Evolutionary conservation across 2,888 invertebrate species (phyloP), one percentile per base, ranked within the genome.

Genomic region (Idaea biselata): DNA sequence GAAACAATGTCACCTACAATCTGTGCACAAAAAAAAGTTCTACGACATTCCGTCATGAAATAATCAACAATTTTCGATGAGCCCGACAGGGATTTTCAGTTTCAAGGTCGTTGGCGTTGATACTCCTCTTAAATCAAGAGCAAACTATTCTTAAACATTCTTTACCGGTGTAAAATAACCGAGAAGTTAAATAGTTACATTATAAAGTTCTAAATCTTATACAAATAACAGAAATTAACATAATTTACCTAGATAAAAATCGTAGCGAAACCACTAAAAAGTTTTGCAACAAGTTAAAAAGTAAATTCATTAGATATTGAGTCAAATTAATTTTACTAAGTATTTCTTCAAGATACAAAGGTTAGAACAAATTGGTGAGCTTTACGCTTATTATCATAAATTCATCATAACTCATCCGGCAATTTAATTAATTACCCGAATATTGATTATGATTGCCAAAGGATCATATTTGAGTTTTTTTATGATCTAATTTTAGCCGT

Each of bases 391-490:
- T 44, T 8, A 44, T 44, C 44, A 44, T 44, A 44, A 44, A 44
- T 44, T 44, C 44, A 44, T 44, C 44, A 8, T 44, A 44, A 44
- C 11, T 44, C 44, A 44, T 44, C 44, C 44, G 44, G 44, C 44
- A 44, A 44, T 44, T 44, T 44, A 44, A 44, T 44, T 44, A 44
- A 44, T 44, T 44, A 44, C 11, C 44, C 44, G 14, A 44, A 44
- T 44, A 44, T 44, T 44, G 44, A 44, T 44, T 44, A 44, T 11
- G 44, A 44, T 44, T 44, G 14, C 16, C 54, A 16, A 59, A 54
- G 53, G 53, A 59, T 53, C 18, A 25, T 59, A 57, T 18, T 61
- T 25, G 25, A 25, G 44, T 14, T 8, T 44, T 44, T 44, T 44
- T 44, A 44, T 14, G 44, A 44, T 44, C 8, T 44, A 44, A 44